Evolutionary conservation across 2,888 invertebrate species (phyloP), one percentile per base, ranked within the genome.

Genomic region (Hydriomena furcata): DNA sequence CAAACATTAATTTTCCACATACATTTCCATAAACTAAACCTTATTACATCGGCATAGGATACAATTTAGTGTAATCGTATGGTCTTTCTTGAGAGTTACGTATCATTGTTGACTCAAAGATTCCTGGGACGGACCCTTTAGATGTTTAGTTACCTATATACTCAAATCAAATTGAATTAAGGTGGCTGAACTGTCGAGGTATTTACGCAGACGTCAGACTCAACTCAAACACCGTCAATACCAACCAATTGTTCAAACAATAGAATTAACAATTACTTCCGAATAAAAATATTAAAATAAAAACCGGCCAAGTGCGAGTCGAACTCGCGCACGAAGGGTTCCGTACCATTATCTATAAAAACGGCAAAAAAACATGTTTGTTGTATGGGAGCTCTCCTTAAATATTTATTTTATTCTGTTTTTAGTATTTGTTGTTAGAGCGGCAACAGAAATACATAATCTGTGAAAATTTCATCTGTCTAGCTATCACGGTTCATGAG

Each of bases 1-100:
- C 66, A 68, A 72, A 73, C 55, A 67, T 66, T 67, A 61, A 60
- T 54, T 62, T 64, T 61, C 40, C 52, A 34, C 32, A 21, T 17
- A 20, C 17, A 2, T 5, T 3, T 13, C 12, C 36, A 11, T 31
- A 52, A 55, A 43, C 30, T 50, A 41, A 38, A 32, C 50, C 52
- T 51, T 69, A 66, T 21, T 20, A 3, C n/a, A 12, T 13, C 0
- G 0, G 0, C 0, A 12, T 61, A 66, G 61, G 55, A 52, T 34
- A 21, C 21, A 59, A 24, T 63, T 68, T 73, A 27, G 47, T 13
- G 11, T 37, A 30, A 31, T 10, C 8, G 7, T 45, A 35, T 52
- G 20, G 41, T 10, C 24, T 45, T 52, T 45, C 43, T 38, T 43
- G 38, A 48, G 44, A 54, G 38, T 52, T 51, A 30, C 49, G 52